phyloP scores from a whole-genome alignment of 2,113 vertebrate species.

The Astur gentilis region DNA sequence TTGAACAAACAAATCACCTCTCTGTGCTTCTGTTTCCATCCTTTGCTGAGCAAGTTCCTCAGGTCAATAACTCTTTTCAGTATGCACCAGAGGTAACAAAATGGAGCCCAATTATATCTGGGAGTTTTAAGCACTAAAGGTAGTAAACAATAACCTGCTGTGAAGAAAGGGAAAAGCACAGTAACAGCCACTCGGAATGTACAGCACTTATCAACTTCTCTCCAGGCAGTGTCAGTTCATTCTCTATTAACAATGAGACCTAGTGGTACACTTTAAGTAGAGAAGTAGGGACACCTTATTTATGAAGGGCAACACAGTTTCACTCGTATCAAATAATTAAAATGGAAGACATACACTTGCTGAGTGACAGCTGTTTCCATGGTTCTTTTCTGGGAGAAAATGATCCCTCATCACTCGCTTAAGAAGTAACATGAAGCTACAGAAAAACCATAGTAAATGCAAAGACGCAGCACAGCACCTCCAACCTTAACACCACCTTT shows the following conservation, averaged over 20 bases:
- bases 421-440: neutral
- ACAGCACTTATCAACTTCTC: neutral
- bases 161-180: neutral
- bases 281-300: neutral
- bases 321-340: neutral
- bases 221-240: neutral
- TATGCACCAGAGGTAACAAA: neutral
- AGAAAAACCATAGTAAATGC: neutral
- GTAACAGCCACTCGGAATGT: neutral
- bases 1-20: neutral
- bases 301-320: neutral
- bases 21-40: neutral
- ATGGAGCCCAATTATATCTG: neutral
- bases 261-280: neutral
- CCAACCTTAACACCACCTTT: neutral
- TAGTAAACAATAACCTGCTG: neutral
- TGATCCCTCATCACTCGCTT: neutral
- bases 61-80: neutral
- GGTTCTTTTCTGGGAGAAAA: neutral
- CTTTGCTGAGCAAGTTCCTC: neutral
- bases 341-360: neutral
- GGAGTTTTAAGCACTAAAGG: neutral
- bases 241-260: neutral
- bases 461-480: neutral
- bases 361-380: neutral